A percentile compares a stretch with the other conserved stretches of the same genome.
Conservation (phyloP, 2,888 invertebrate species). For the Oscheius sp. region DNA sequence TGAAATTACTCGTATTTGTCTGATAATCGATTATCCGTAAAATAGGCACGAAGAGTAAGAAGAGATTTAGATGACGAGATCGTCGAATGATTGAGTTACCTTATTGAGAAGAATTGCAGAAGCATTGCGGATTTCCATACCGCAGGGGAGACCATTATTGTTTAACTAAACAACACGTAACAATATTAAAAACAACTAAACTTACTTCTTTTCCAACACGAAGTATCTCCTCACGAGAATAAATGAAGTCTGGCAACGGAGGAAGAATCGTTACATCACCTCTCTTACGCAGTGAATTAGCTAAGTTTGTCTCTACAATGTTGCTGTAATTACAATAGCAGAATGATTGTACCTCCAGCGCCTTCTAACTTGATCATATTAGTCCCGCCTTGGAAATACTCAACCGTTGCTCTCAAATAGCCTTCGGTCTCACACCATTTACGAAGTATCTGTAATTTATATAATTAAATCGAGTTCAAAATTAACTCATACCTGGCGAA, state of each 20-base stretch:
- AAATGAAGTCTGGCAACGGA: background rate
- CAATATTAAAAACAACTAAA: background rate
- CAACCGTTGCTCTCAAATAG: background rate
- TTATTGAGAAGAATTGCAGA: background rate
- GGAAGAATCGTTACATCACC: background rate
- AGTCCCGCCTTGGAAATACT: constrained; percentile 5
- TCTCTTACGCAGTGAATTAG: constrained; percentile 20
- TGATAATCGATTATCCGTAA: no score
- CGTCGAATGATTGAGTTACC: background rate
- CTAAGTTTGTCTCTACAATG: constrained; percentile 17
- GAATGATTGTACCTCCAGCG: constrained; percentile 10
- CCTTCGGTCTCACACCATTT: constrained; percentile 29
- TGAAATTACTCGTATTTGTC: no score
- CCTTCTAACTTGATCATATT: constrained; percentile 26
- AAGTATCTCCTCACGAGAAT: constrained; percentile 11
- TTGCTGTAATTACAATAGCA: background rate
- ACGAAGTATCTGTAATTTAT: background rate
- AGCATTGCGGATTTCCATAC: background rate
- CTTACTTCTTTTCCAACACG: constrained; percentile 2
- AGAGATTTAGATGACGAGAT: background rate
- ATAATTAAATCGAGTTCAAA: background rate
- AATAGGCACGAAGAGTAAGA: background rate
- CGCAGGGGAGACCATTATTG: background rate
- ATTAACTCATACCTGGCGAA: constrained; percentile 17
- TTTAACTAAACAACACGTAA: background rate